Conservation (phyloP, 2,113 vertebrate genomes). For the Corydoras maculifer region DNA sequence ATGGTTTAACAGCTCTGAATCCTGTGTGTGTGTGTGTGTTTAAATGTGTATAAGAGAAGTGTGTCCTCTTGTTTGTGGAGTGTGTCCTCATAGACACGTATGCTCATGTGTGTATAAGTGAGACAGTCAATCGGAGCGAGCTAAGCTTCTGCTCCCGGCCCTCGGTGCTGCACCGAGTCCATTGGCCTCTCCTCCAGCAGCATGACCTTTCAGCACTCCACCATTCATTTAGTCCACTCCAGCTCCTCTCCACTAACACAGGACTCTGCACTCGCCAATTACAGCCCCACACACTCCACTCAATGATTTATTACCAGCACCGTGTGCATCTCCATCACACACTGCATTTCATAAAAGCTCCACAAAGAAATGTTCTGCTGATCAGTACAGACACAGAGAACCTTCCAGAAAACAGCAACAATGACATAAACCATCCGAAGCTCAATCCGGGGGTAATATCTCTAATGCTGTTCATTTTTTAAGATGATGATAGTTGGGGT, state of each 20-base stretch:
- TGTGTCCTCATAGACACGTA: constrained; percentile 6
- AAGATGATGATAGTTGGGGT: too few relatives aligned
- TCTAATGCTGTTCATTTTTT: too few relatives aligned
- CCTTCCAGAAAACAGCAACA: too few relatives aligned
- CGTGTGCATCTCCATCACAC: constrained; percentile 1
- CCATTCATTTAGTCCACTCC: constrained; percentile 36
- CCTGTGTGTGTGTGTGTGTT: constrained; percentile 6
- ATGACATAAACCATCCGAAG: too few relatives aligned
- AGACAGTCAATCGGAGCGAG: constrained; percentile 34
- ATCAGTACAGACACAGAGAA: not conserved
- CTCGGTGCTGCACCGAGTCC: constrained; percentile 11
- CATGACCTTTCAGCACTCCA: constrained; percentile 35
- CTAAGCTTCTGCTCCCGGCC: constrained; percentile 26
- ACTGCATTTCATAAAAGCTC: not conserved
- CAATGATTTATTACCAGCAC: constrained; percentile 21
- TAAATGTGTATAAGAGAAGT: not conserved
- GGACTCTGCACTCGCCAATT: constrained; percentile 23
- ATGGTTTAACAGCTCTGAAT: too few relatives aligned
- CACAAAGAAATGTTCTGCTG: not conserved
- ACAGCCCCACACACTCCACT: constrained; percentile 21
- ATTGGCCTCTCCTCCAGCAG: constrained; percentile 19
- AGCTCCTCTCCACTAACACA: constrained; percentile 30
- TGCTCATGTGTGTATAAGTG: constrained; percentile 15
- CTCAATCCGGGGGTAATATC: too few relatives aligned
- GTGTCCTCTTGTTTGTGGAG: not conserved